These are phyloP conservation scores for Mizuhopecten yessoensis DNA, from an alignment of 1,140 invertebrate genomes.

Conservation along the genomic window DNA sequence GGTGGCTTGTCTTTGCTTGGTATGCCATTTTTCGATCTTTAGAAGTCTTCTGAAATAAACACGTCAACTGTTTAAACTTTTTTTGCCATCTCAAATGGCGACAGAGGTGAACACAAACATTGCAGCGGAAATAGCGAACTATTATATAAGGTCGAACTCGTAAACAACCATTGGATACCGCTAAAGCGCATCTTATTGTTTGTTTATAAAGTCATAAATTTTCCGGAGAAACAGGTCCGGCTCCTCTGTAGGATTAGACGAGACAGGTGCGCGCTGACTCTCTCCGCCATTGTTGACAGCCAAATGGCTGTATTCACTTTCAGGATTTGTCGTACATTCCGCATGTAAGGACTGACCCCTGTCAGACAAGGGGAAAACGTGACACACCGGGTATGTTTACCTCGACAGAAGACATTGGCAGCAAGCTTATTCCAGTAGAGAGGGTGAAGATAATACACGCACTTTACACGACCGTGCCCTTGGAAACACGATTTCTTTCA, in stretches of 20 bases:
- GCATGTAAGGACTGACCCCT: neutral
- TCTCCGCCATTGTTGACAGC: neutral
- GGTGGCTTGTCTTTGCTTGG: neutral
- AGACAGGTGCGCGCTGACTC: neutral
- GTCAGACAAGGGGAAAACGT: neutral
- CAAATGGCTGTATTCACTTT: neutral
- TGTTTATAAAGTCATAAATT: conserved; percentile 27
- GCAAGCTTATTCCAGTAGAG: neutral
- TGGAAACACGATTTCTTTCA: neutral
- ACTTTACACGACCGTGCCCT: neutral
- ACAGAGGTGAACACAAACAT: neutral
- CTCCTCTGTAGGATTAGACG: conserved; percentile 12
- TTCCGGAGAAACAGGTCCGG: conserved; percentile 36
- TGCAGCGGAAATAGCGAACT: neutral
- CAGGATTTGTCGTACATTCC: conserved; percentile 14
- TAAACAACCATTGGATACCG: neutral
- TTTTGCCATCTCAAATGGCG: neutral
- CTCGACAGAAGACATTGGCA: neutral
- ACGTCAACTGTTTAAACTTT: neutral
- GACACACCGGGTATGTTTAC: neutral
- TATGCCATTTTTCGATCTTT: neutral
- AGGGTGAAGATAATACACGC: neutral
- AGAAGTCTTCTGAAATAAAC: conserved; percentile 3
- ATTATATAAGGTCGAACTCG: conserved; percentile 18
- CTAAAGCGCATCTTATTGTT: neutral